Base-by-base conservation (phyloP, 2,113 vertebrate species). In the Phalacrocorax aristotelis region DNA sequence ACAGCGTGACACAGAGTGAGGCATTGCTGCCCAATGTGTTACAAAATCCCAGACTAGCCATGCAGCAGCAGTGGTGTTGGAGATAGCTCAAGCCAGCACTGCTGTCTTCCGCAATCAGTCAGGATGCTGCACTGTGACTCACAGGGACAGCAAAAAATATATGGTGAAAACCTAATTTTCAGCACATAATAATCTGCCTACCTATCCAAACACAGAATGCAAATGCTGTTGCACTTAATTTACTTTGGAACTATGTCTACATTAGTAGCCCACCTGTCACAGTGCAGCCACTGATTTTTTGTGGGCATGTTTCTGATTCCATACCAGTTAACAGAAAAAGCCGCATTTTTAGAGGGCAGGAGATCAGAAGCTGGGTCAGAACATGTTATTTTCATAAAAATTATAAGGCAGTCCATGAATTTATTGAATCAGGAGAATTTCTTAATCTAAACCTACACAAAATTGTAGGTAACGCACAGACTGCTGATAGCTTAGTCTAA, bases 171-270 rank as follows among this genome's bases (percentile, higher is more conserved):
- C 15, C 2, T 65, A 9, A 22, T 61, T 77, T 76, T 52, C 18
- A 36, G 15, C 7, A 89, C 30, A 3, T 30, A 42, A 83, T 11
- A 27, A n/a, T 40, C 13, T 81, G 27, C 7, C 16, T 64, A 38
- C 25, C 5, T 38, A 29, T 27, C 38, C 21, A 57, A 93, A 69
- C 9, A 16, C 12, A 58, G 36, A 80, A 34, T 13, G 15, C 19
- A 93, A 91, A 38, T n/a, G 7, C 11, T 27, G 0, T 23, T 70
- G 25, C 2, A 15, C 15, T 87, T 30, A 34, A 21, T 72, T 58
- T 76, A 18, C 30, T 3, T 14, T 38, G 60, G 12, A 22, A 46
- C 20, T 32, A 2, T 0, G 0, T 42, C 17, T 72, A 34, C 18
- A 15, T 0, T 2, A 69, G n/a, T 2, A 55, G 10, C 10, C 9